Conservation (phyloP, 1,140 invertebrate genomes). For the Brachionus paranguensis region DNA sequence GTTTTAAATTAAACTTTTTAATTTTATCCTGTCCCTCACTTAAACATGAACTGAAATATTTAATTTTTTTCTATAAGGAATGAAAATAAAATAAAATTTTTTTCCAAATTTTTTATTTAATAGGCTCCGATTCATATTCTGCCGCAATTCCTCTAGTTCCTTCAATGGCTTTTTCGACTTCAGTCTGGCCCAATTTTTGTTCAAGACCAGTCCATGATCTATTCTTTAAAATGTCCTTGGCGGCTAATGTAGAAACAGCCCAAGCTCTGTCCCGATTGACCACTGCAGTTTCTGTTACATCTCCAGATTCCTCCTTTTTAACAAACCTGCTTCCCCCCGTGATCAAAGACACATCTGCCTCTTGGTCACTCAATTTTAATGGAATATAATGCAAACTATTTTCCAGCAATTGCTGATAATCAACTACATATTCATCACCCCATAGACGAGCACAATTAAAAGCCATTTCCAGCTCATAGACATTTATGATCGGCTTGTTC, state of each 20-base stretch:
- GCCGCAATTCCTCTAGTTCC: conserved; percentile 53
- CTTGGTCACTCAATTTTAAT: conserved; percentile 39
- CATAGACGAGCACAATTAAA: conserved; percentile 62
- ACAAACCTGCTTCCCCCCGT: conserved; percentile 44
- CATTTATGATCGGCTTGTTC: conserved; percentile 80
- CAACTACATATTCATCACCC: conserved; percentile 65
- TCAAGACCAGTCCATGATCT: conserved; percentile 55
- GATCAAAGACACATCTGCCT: conserved; percentile 52
- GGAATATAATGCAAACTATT: conserved; percentile 51
- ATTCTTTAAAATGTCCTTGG: conserved; percentile 39
- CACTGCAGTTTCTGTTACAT: conserved; percentile 30
- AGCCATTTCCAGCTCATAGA: conserved; percentile 84
- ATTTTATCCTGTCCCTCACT: no score
- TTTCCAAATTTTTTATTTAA: neutral
- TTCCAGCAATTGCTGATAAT: conserved; percentile 70
- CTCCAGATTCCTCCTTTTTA: conserved; percentile 42
- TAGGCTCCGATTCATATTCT: conserved; percentile 49
- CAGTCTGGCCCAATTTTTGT: conserved; percentile 52
- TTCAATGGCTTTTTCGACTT: conserved; percentile 48
- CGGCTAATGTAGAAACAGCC: conserved; percentile 32
- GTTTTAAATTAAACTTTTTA: no score
- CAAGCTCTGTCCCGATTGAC: conserved; percentile 42
- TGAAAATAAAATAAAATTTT: neutral
- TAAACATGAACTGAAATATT: no score
- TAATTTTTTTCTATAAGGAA: no score